These are phyloP conservation scores for cattle (Bos taurus) DNA, from an alignment of 2,113 vertebrate genomes.

Conservation along the genomic window DNA sequence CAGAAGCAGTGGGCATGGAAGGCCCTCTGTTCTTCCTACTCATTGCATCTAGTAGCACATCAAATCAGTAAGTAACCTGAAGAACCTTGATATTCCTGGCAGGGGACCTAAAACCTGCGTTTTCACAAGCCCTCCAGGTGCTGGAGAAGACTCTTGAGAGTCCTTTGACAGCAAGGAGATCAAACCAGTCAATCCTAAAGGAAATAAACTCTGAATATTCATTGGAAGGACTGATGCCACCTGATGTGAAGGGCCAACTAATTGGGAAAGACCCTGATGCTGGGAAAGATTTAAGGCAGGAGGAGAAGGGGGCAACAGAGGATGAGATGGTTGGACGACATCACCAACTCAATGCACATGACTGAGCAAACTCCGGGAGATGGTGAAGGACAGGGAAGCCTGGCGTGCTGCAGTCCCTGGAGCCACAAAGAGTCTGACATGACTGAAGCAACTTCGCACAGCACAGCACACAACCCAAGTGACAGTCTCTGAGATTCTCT, in stretches of 20 bases:
- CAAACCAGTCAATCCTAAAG: background rate
- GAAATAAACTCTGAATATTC: background rate
- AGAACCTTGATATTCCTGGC: background rate
- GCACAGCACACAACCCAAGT: constrained; percentile 6
- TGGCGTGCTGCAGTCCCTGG: background rate
- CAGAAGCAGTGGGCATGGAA: background rate
- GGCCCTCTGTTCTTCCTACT: background rate
- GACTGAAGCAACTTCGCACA: background rate
- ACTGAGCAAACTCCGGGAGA: background rate
- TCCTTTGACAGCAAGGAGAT: background rate
- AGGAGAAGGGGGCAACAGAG: background rate
- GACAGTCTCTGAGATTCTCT: constrained; percentile 5
- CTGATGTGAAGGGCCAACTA: background rate
- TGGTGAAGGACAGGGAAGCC: background rate
- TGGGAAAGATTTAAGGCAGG: background rate
- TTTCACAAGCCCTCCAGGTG: background rate
- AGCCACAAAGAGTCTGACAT: background rate
- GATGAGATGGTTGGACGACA: background rate
- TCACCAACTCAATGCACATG: background rate
- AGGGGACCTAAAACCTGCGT: background rate
- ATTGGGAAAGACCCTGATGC: background rate
- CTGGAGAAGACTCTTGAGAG: background rate
- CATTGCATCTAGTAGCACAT: background rate
- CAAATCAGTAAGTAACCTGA: background rate
- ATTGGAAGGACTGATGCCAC: background rate